phyloP scores from a whole-genome alignment of 2,797 vertebrate genomes.

The Phylloscopus collybita region DNA sequence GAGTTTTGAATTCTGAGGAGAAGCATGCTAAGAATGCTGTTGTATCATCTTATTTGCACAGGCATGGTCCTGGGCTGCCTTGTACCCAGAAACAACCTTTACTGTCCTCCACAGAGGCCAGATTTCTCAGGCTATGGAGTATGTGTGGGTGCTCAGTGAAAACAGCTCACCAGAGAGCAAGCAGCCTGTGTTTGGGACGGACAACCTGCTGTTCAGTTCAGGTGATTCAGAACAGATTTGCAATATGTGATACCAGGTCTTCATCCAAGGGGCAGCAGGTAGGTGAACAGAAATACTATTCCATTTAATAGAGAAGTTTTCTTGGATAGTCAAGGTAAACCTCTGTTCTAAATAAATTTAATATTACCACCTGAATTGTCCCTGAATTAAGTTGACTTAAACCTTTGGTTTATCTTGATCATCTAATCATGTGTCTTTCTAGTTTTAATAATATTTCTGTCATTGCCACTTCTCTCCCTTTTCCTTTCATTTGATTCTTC shows the following conservation, averaged over 20 bases:
- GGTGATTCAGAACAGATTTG: neutral
- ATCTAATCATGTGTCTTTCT: neutral
- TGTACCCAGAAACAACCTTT: neutral
- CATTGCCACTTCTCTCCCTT: neutral
- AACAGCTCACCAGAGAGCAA: neutral
- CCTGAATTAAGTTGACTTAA: neutral
- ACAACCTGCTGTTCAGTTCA: neutral
- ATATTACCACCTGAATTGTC: neutral
- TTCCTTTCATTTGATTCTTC: neutral
- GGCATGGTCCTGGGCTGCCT: neutral
- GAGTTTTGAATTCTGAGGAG: neutral
- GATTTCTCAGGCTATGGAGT: neutral
- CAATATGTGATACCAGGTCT: neutral
- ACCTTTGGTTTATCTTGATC: neutral
- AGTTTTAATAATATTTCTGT: neutral
- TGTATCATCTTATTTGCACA: constrained; percentile 22
- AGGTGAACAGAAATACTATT: neutral
- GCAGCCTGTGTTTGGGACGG: neutral
- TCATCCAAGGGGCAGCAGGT: neutral
- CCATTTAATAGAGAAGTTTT: neutral
- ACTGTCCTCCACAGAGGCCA: neutral
- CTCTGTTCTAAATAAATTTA: neutral
- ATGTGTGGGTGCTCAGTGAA: neutral
- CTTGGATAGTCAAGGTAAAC: neutral
- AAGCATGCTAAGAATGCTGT: neutral